Conservation (phyloP, 37 sponge, comb jelly and placozoan species). For the Hormiphora californensis region DNA sequence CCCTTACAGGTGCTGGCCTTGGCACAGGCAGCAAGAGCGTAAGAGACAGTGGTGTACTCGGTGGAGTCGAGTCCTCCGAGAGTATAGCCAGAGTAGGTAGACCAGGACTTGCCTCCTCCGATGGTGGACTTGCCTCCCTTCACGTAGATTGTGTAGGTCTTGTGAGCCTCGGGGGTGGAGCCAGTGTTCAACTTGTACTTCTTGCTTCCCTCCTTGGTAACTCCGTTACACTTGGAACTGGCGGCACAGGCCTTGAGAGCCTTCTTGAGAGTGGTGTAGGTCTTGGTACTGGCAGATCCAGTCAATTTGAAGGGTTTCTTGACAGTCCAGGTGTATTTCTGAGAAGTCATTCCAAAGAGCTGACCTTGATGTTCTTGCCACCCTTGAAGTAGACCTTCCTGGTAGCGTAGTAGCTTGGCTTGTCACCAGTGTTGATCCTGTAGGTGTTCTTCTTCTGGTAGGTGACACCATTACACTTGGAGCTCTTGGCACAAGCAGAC, state of each 20-base stretch:
- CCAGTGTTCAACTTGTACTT: constrained; percentile 3
- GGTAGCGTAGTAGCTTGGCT: background rate
- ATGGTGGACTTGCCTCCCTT: background rate
- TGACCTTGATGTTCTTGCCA: background rate
- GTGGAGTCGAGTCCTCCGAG: background rate
- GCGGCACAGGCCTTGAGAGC: background rate
- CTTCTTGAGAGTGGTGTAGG: background rate
- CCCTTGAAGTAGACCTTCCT: background rate
- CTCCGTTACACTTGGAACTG: background rate
- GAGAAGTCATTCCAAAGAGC: background rate
- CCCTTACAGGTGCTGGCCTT: background rate
- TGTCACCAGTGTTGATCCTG: background rate
- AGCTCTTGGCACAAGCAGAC: background rate
- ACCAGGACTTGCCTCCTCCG: background rate
- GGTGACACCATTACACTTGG: background rate
- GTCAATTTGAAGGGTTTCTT: background rate
- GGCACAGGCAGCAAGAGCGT: background rate
- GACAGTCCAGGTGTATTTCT: background rate
- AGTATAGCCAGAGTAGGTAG: background rate
- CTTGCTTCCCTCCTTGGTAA: background rate
- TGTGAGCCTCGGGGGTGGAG: background rate
- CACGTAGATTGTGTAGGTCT: background rate
- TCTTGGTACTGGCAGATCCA: background rate
- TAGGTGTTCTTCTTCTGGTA: background rate
- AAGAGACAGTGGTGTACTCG: background rate